Percentiles rank a stretch among this genome's conserved stretches.
Conservation (phyloP, 2,113 vertebrate genomes). For the Trematomus loennbergii region DNA sequence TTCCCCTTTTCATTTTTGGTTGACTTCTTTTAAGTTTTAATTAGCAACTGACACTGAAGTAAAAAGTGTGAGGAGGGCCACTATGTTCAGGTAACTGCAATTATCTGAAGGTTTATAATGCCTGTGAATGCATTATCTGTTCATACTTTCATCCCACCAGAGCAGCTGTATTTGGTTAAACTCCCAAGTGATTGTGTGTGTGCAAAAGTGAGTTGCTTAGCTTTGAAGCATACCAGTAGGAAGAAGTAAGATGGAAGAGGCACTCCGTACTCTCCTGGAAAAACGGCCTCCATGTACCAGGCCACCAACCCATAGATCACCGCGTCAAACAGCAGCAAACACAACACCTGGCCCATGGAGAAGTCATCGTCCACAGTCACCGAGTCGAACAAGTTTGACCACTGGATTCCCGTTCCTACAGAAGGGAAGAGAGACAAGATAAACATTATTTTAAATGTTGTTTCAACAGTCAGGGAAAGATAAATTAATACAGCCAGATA, state of each 20-base stretch:
- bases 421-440: background rate
- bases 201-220: background rate
- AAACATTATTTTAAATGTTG: background rate
- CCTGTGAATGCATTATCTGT: background rate
- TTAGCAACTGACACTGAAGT: background rate
- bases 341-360: conserved; percentile 91
- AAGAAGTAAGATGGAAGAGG: conserved; percentile 96
- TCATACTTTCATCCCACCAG: background rate
- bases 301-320: conserved; percentile 89
- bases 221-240: conserved; percentile 86
- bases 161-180: background rate
- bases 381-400: conserved; percentile 90
- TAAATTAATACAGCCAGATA: background rate
- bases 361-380: conserved; percentile 95
- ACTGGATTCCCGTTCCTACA: conserved; percentile 92
- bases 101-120: background rate
- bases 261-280: conserved; percentile 95
- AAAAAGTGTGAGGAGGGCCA: background rate
- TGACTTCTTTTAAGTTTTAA: background rate
- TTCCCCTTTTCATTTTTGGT: background rate
- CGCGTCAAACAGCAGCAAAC: conserved; percentile 91
- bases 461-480: background rate
- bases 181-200: background rate
- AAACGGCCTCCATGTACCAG: conserved; percentile 95
- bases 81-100: background rate